Evolutionary conservation across 2,113 vertebrate species (phyloP), one percentile per base, ranked within the genome.

Genomic region (Lucifuga dentata): DNA sequence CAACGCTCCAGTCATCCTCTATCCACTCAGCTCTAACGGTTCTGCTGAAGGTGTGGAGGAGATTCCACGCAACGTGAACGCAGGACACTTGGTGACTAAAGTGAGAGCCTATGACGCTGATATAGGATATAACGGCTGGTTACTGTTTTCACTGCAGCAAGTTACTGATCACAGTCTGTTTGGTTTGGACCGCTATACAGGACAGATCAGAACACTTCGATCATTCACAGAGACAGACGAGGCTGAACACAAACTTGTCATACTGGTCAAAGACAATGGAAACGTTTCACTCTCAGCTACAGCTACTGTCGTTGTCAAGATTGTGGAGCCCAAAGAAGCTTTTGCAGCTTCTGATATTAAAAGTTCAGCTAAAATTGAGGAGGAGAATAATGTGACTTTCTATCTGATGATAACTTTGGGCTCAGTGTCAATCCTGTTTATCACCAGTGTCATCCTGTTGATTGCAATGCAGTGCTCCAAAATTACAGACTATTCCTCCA

Each of bases 51-150:
- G 63, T 68, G 68, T 73, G 50, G 78, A 70, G 62, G 74, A 80
- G 56, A 59, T 84, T 64, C 68, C 81, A 3, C 75, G 68, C 23
- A 79, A 75, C 70, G 71, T 76, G 5, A 78, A 86, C 17, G 16
- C 71, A 53, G 78, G 85, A 44, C 74, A 82, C 73, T 62, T 87
- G 39, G 76, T 87, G 17, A 82, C 78, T 57, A 82, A 82, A 51
- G 68, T 87, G 17, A 50, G 78, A 68, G 81, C 85, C 9, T 85
- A 79, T 53, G 85, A 87, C n/a, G 76, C 85, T 40, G 85, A 87
- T 68, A 64, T 84, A 11, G 85, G 85, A 58, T 84, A 87, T 49
- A 87, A 87, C 46, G 81, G 81, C 29, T 84, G 85, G 72, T 57
- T 87, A 41, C 68, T 81, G 11, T 87, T 80, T 72, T 79, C 81